Base-by-base conservation (phyloP, 2,113 vertebrate species). In the Mugil cephalus region DNA sequence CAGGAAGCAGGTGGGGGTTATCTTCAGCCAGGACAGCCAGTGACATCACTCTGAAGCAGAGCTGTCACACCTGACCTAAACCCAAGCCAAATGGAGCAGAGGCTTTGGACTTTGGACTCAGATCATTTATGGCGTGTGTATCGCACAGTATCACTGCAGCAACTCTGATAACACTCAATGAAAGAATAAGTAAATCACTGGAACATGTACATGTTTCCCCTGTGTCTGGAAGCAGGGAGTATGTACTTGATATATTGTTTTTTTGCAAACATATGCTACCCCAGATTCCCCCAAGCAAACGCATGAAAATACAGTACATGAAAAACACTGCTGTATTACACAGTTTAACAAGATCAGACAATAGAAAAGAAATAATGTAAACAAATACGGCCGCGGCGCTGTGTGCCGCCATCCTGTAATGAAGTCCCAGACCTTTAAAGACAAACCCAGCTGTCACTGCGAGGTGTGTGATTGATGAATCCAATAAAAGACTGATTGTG, bases 1-100 rank as follows among this genome's bases (percentile, higher is more conserved):
- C 69, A 89, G 92, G 64, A 90, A 80, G 30, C 87, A 92, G 74
- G 82, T 94, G 39, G 94, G 94, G 30, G 88, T 95, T 24, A 73
- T 82, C 58, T 95, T 92, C 8, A 70, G 21, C 39, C 88, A 93
- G 77, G 94, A 95, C 79, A 84, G 76, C 74, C 71, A 84, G 55
- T 88, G 74, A 91, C 60, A 63, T 81, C 61, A 15, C 50, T 72
- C 19, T 14, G 14, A 77, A 69, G 73, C 51, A n/a, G 17, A 35
- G 46, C 7, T 36, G 52, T 60, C 59, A 85, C 61, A 74, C 64
- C 69, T 85, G 12, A 83, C 45, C 64, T 59, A 59, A 84, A 72
- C 69, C 24, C 74, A 42, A 60, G 69, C 69, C 55, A 46, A 50
- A 64, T 30, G 56, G 54, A 71, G 48, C 42, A 8, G 64, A 40